A percentile compares a stretch with the other conserved stretches of the same genome.
phyloP scores from a whole-genome alignment of 2,797 vertebrate genomes.

The Pristis pectinata region DNA sequence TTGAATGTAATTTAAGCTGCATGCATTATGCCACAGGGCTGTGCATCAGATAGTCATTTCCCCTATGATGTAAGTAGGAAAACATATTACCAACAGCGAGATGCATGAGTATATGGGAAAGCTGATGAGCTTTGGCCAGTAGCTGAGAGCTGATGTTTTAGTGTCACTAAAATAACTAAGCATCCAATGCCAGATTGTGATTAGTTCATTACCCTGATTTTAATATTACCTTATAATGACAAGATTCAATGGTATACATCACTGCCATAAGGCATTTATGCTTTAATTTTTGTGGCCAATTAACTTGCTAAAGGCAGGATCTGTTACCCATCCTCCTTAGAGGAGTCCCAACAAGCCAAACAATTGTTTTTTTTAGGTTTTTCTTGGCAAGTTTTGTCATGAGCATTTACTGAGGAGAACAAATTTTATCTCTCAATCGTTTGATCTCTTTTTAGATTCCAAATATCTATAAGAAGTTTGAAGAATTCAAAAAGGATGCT shows the following conservation, averaged over 20 bases:
- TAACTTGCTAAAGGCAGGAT: neutral
- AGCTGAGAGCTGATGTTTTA: neutral
- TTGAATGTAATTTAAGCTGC: neutral
- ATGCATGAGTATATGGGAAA: neutral
- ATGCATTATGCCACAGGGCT: neutral
- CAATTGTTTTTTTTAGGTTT: neutral
- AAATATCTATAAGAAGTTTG: slow-evolving; percentile 29
- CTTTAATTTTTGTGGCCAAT: neutral
- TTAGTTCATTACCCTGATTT: neutral
- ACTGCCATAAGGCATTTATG: too few species aligned
- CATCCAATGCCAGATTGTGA: neutral
- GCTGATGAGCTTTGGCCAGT: neutral
- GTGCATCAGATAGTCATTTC: neutral
- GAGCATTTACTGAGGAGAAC: neutral
- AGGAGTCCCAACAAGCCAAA: neutral
- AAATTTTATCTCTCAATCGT: neutral
- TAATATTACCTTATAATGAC: neutral
- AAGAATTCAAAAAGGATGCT: slow-evolving; percentile 28
- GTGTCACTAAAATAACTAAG: neutral
- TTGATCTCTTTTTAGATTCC: slow-evolving; percentile 17
- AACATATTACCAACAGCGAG: neutral
- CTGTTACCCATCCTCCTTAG: neutral
- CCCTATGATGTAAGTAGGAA: neutral
- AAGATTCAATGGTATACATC: neutral
- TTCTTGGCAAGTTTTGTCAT: neutral